A percentile compares a stretch with the other conserved stretches of the same genome.
These are phyloP conservation scores for Cantharis rustica DNA, from an alignment of 2,888 invertebrate species.

Conservation along the genomic window DNA sequence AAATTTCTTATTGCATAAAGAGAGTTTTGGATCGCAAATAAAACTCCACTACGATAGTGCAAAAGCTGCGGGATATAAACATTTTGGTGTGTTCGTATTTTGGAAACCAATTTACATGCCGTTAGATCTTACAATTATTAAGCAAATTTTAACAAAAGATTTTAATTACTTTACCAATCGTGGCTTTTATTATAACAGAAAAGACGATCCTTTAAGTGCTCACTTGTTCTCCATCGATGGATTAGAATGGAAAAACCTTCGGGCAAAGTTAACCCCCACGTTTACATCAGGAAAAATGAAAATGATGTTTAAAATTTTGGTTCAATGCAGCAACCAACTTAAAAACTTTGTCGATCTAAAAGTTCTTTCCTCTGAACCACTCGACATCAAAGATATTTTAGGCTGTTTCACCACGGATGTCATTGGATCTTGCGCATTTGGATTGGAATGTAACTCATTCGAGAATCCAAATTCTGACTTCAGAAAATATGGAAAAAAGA, in stretches of 20 bases:
- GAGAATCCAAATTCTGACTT: slow-evolving; percentile 60
- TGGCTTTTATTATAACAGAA: slow-evolving; percentile 46
- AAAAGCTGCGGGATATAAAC: neutral
- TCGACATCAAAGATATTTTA: slow-evolving; percentile 56
- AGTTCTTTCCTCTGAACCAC: slow-evolving; percentile 42
- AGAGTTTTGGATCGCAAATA: neutral
- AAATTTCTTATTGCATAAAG: neutral
- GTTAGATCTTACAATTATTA: neutral
- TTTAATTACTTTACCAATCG: slow-evolving; percentile 65
- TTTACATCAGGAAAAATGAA: slow-evolving; percentile 60
- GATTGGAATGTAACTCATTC: slow-evolving; percentile 63
- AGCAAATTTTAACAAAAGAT: slow-evolving; percentile 60
- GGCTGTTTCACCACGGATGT: slow-evolving; percentile 64
- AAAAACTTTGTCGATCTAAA: slow-evolving; percentile 54
- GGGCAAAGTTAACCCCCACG: slow-evolving; percentile 65
- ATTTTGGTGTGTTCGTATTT: neutral
- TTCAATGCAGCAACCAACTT: slow-evolving; percentile 60
- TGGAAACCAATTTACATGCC: neutral
- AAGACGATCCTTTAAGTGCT: slow-evolving; percentile 61
- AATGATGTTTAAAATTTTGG: slow-evolving; percentile 65
- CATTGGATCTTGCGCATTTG: slow-evolving; percentile 64
- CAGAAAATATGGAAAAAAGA: slow-evolving; percentile 34
- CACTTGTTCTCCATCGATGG: slow-evolving; percentile 62
- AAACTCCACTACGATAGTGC: neutral
- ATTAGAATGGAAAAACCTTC: slow-evolving; percentile 63